These are phyloP conservation scores for Bedellia somnulentella DNA, from an alignment of 2,888 invertebrate genomes.

Conservation along the genomic window DNA sequence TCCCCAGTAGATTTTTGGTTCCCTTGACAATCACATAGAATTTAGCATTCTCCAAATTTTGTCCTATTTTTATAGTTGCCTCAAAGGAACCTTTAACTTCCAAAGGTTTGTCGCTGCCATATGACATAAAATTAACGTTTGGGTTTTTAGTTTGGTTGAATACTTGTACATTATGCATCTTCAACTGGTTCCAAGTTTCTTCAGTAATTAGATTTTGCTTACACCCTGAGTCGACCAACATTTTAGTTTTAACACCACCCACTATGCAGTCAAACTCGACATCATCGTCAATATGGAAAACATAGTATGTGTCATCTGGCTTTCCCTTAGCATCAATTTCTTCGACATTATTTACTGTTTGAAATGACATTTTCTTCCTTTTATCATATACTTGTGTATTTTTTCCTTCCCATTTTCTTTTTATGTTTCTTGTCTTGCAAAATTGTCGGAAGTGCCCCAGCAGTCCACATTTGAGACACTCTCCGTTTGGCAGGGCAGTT, in stretches of 20 bases:
- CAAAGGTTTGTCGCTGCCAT: conserved; percentile 7
- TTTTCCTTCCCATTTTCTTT: not conserved
- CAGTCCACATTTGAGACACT: conserved; percentile 1
- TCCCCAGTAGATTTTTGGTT: conserved; percentile 1
- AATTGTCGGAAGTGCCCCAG: not conserved
- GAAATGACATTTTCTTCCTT: no score
- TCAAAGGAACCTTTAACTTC: conserved; percentile 3
- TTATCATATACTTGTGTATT: not conserved
- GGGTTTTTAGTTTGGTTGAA: conserved; percentile 2
- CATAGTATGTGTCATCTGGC: no score
- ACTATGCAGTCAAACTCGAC: conserved; percentile 11
- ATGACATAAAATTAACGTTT: conserved; percentile 7
- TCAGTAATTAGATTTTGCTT: conserved; percentile 10
- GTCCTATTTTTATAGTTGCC: not conserved
- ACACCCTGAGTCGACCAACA: conserved; percentile 14
- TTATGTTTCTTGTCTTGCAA: not conserved
- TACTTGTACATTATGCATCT: not conserved
- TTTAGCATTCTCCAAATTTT: not conserved
- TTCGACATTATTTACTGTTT: no score
- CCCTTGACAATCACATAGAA: conserved; percentile 2
- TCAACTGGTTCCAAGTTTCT: conserved; percentile 3
- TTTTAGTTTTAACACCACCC: conserved; percentile 12
- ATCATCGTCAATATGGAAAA: conserved; percentile 10
- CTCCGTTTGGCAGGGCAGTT: not conserved
- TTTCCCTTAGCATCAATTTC: no score